These are phyloP conservation scores for Decapterus maruadsi DNA, from an alignment of 2,797 vertebrate genomes.

Conservation along the genomic window DNA sequence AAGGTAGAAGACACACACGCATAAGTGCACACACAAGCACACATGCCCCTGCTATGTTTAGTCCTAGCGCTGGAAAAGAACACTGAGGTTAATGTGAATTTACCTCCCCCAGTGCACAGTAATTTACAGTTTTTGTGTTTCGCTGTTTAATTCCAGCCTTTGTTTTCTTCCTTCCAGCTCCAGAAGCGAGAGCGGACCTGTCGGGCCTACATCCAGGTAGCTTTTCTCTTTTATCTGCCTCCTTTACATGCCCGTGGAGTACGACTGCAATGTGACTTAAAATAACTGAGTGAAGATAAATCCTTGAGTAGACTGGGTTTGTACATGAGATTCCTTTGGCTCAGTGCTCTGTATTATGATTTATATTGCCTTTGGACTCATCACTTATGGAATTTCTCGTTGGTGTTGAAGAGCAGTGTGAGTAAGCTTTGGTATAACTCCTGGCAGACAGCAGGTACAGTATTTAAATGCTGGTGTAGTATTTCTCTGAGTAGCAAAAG, in stretches of 20 bases:
- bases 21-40: conserved; percentile 13
- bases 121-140: conserved; percentile 51
- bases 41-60: conserved; percentile 21
- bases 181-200: conserved; percentile 95
- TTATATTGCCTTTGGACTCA: conserved; percentile 73
- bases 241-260: conserved; percentile 64
- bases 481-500: conserved; percentile 53
- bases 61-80: conserved; percentile 49
- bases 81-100: conserved; percentile 48
- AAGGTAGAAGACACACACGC: conserved; percentile 84
- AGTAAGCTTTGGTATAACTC: conserved; percentile 62
- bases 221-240: conserved; percentile 70
- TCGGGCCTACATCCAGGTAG: conserved; percentile 94
- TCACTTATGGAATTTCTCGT: conserved; percentile 67
- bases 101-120: conserved; percentile 37
- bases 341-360: conserved; percentile 69
- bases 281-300: conserved; percentile 72
- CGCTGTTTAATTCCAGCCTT: conserved; percentile 61
- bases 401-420: conserved; percentile 55
- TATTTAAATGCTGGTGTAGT: conserved; percentile 63
- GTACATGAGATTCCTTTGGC: conserved; percentile 71
- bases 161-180: conserved; percentile 84
- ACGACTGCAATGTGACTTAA: conserved; percentile 59
- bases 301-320: conserved; percentile 63
- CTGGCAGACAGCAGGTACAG: conserved; percentile 39